phyloP scores from a whole-genome alignment of 2,113 vertebrate genomes.

The Cebidichthys violaceus region DNA sequence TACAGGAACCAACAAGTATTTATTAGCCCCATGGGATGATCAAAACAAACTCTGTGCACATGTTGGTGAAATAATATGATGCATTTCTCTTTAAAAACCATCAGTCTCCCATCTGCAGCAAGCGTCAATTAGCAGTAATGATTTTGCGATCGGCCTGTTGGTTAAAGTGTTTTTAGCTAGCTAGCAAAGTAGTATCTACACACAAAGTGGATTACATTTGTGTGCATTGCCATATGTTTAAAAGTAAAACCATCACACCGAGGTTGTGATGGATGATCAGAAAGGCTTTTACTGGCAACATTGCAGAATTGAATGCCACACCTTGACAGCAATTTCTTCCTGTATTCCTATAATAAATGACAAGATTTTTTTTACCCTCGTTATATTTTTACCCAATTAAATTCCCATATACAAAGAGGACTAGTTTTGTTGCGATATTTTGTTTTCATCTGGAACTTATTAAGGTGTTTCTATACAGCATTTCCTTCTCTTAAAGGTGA shows the following conservation, averaged over 20 bases:
- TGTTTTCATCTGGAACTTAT: background rate
- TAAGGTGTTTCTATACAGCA: background rate
- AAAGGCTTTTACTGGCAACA: conserved; percentile 27
- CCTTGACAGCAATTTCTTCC: background rate
- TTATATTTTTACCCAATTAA: conserved; percentile 23
- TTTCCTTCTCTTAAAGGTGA: conserved; percentile 1
- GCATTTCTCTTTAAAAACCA: too few relatives aligned
- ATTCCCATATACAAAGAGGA: background rate
- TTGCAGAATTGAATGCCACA: background rate
- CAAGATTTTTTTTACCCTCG: conserved; percentile 1
- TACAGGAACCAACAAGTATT: too few relatives aligned
- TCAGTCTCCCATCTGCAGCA: too few relatives aligned
- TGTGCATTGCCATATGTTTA: background rate
- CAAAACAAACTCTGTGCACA: too few relatives aligned
- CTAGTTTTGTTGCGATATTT: conserved; percentile 4
- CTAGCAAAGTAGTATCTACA: background rate
- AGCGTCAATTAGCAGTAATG: too few relatives aligned
- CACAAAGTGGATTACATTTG: background rate
- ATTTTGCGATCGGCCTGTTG: too few relatives aligned
- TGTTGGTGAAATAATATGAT: too few relatives aligned
- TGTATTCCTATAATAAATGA: conserved; percentile 14
- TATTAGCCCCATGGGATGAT: too few relatives aligned
- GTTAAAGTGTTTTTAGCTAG: too few relatives aligned
- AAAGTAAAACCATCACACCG: background rate
- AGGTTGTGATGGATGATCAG: background rate